phyloP scores from a whole-genome alignment of 1,140 invertebrate species.

The Riptortus pedestris region DNA sequence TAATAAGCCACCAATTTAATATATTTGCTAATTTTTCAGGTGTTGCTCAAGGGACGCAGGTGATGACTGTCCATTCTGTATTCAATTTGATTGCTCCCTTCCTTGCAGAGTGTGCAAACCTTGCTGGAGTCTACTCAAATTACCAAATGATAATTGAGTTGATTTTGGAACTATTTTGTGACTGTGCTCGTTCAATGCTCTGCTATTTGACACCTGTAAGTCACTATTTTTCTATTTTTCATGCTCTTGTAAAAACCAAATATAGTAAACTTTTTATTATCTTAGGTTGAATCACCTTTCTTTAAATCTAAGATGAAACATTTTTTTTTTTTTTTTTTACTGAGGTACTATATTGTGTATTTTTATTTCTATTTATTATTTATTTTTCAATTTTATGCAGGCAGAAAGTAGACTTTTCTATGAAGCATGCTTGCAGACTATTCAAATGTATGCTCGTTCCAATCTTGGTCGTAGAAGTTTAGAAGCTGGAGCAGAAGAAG shows the following conservation, averaged over 20 bases:
- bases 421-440: conserved; percentile 47
- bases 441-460: conserved; percentile 61
- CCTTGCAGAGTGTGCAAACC: conserved; percentile 50
- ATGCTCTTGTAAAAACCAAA: too few species aligned
- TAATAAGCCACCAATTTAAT: background rate
- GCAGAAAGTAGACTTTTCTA: conserved; percentile 41
- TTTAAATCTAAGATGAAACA: too few species aligned
- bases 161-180: conserved; percentile 62
- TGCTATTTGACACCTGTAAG: conserved; percentile 49
- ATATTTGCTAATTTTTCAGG: conserved; percentile 35
- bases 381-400: background rate
- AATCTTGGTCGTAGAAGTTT: conserved; percentile 44
- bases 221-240: conserved; percentile 17
- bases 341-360: background rate
- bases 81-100: conserved; percentile 54
- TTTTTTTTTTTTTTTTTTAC: background rate
- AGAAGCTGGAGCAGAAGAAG: conserved; percentile 54
- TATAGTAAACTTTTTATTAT: too few species aligned
- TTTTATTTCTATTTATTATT: background rate
- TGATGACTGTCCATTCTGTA: conserved; percentile 47
- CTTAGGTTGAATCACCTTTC: too few species aligned
- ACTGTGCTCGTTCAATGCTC: conserved; percentile 57
- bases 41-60: conserved; percentile 47
- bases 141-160: conserved; percentile 69
- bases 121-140: conserved; percentile 67